Base-by-base conservation (phyloP, 2,113 vertebrate genomes). In the Triplophysa dalaica region DNA sequence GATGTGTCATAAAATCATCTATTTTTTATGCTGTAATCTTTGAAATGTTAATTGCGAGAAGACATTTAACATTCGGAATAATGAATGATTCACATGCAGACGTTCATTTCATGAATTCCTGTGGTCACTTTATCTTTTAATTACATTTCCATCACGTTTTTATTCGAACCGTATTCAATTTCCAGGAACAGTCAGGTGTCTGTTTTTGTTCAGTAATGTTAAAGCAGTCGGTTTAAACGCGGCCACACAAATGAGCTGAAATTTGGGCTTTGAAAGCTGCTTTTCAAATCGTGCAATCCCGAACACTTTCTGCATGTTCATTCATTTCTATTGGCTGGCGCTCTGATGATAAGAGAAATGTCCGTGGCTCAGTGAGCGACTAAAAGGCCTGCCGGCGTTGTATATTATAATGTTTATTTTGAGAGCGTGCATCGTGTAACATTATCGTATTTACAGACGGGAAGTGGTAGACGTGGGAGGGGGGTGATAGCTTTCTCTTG, bases 101-200 rank as follows among this genome's bases (percentile, higher is more conserved):
- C 7, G 56, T 41, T 13, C 11, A 67, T 24, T 63, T 41, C 63
- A 12, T 63, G 10, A 63, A 63, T 75, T 14, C 0, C 60, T 29
- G 60, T 45, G 60, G 60, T 48, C 72, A 75, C n/a, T 75, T 75
- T 75, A 75, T 75, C 73, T 63, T 75, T 75, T 75, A 75, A 75
- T 75, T 19, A 63, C 58, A 63, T 75, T 75, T 75, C 16, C 14
- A 63, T 75, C 73, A 17, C 38, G 33, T 74, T 74, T 58, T 56
- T 63, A 63, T 75, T 75, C 17, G 6, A 75, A 24, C 1, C 4
- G 5, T 26, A 45, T 26, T 62, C n/a, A 74, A 75, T 0, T 75
- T 56, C 54, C 54, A 21, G 54, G 19, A 9, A 10, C 2, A 21
- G 12, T 3, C 54, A 60, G 70, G 70, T 73, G 19, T 12, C 72